Conservation (phyloP, 2,888 invertebrate species). For the Ophioninae sp. region DNA sequence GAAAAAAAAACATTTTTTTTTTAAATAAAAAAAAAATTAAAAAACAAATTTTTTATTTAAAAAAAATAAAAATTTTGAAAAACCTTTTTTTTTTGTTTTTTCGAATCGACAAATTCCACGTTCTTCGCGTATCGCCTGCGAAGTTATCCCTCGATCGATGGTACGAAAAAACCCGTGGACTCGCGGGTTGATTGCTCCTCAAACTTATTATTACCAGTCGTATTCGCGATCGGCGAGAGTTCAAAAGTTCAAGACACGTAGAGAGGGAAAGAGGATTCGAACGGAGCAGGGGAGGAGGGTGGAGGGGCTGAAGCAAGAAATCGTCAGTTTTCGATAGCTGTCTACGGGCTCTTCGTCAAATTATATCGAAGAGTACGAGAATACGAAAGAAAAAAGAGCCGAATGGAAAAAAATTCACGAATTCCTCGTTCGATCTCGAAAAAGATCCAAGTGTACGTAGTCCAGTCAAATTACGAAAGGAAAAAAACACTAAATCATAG, state of each 20-base stretch:
- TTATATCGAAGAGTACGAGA: constrained; percentile 20
- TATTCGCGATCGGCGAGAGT: constrained; percentile 40
- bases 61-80: too few relatives aligned
- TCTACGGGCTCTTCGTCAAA: constrained; percentile 40
- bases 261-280: constrained; percentile 15
- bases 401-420: constrained; percentile 46
- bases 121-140: background rate
- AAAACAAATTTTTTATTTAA: too few relatives aligned
- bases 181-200: constrained; percentile 9
- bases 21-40: too few relatives aligned
- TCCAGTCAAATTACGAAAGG: too few relatives aligned
- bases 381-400: background rate
- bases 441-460: constrained; percentile 6
- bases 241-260: constrained; percentile 48
- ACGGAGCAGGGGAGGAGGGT: too few relatives aligned
- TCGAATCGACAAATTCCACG: constrained; percentile 32
- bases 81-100: constrained; percentile 9
- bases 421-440: constrained; percentile 8
- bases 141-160: constrained; percentile 1
- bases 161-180: constrained; percentile 9
- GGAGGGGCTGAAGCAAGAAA: background rate
- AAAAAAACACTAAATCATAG: too few relatives aligned
- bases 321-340: constrained; percentile 17
- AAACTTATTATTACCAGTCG: constrained; percentile 56
- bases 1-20: too few relatives aligned